phyloP scores from a whole-genome alignment of 1,140 invertebrate species.

The Adoxophyes honmai region DNA sequence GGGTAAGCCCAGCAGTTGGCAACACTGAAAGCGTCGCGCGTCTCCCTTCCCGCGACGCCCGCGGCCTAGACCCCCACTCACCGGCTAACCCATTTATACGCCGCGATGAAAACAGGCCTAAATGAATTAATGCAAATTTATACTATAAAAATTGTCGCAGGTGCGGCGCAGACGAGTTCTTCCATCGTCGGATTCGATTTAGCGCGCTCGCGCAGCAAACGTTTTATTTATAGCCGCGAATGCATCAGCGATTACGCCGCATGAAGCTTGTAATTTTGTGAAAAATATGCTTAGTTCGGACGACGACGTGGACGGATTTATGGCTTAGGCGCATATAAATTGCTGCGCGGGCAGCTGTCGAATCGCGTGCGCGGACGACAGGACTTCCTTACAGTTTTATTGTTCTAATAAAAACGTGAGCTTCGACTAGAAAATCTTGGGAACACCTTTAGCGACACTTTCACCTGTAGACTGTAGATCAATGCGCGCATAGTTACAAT shows the following conservation, averaged over 20 bases:
- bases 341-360: neutral
- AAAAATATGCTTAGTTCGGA: slow-evolving; percentile 22
- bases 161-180: slow-evolving; percentile 67
- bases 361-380: neutral
- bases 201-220: slow-evolving; percentile 63
- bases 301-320: neutral
- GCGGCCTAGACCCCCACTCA: slow-evolving; percentile 60
- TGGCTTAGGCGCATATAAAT: neutral
- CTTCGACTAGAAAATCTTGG: too few relatives aligned
- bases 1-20: too few relatives aligned
- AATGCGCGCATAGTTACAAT: too few relatives aligned
- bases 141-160: slow-evolving; percentile 77
- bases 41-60: slow-evolving; percentile 11
- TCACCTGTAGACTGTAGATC: too few relatives aligned
- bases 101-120: slow-evolving; percentile 68
- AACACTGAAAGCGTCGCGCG: slow-evolving; percentile 11
- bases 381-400: too few relatives aligned
- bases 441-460: too few relatives aligned
- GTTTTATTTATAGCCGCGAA: slow-evolving; percentile 67
- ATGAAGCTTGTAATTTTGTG: slow-evolving; percentile 33
- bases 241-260: slow-evolving; percentile 30
- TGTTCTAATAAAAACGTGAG: too few relatives aligned
- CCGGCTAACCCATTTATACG: slow-evolving; percentile 75
- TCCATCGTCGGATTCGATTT: slow-evolving; percentile 65
- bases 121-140: slow-evolving; percentile 77